phyloP scores from a whole-genome alignment of 2,113 vertebrate genomes.

The Emydura subglobosa region DNA sequence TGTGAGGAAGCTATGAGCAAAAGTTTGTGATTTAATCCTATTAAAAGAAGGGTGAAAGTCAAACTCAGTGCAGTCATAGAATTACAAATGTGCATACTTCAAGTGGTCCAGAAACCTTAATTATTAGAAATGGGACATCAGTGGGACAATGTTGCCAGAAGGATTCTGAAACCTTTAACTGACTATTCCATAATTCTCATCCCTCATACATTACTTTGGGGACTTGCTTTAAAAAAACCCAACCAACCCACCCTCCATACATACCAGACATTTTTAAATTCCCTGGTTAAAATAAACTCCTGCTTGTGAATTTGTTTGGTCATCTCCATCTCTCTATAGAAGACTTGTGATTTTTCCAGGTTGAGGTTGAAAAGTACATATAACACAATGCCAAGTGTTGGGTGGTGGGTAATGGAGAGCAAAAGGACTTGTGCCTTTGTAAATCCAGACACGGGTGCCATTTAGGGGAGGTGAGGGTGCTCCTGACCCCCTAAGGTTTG shows the following conservation, averaged over 20 bases:
- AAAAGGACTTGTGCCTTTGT: background rate
- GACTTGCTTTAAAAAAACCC: background rate
- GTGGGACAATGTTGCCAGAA: background rate
- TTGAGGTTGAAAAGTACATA: background rate
- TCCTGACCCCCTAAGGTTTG: too few species aligned
- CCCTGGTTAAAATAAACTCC: background rate
- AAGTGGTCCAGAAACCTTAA: background rate
- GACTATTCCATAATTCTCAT: background rate
- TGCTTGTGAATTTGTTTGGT: background rate
- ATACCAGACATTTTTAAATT: background rate
- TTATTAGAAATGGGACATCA: background rate
- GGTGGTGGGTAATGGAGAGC: background rate
- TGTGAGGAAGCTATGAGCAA: background rate
- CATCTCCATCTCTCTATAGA: background rate
- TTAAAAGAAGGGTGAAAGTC: background rate
- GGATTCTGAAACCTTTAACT: background rate
- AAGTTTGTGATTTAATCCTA: background rate
- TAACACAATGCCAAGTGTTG: accelerated
- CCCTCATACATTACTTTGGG: background rate
- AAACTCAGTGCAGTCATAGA: background rate
- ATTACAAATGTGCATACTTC: background rate
- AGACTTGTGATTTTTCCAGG: background rate
- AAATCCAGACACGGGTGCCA: background rate
- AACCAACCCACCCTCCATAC: background rate
- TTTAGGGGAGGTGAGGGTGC: too few species aligned